Evolutionary conservation across 2,888 invertebrate species (phyloP), one percentile per base, ranked within the genome.

Genomic region (Lepidocyrtoides sp.): DNA sequence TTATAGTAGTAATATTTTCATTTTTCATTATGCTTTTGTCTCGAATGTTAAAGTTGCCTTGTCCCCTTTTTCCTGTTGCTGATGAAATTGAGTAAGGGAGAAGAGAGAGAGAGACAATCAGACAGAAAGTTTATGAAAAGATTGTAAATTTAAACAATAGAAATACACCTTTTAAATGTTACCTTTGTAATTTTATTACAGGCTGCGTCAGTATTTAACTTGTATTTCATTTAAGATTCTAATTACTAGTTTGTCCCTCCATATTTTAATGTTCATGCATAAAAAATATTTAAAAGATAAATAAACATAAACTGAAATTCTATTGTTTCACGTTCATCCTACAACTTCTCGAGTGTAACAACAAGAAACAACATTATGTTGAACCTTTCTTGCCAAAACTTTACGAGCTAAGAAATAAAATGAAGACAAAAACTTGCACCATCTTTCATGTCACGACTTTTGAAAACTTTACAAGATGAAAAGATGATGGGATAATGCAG

Each of bases 1-100:
- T 72, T 26, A 29, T 54, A 36, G 72, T 44, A 36, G 72, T 44
- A n/a, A 41, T 75, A 63, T 77, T 26, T 75, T 77, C 36, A 36
- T 36, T 36, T 36, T 36, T 36, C 36, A 36, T 36, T 75, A 75
- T 75, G 60, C 41, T 75, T n/a, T n/a, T 86, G 85, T 69, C 75
- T 77, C 86, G 44, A 36, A 36, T 36, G 69, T 83, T 69, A 72
- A 41, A 23, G 69, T 84, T 84, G 81, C 87, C 87, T 88, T 88
- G 87, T 88, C 87, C 87, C 81, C 87, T 41, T 88, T 88, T 88
- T 81, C 36, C 29, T 17, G 23, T 32, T 77, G n/a, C n/a, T n/a
- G 77, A 41, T 81, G 77, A 29, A 57, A 51, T 26, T 77, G 51
- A 54, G 54, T 41, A 17, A 79, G 57, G 12, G 17, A 36, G 41